Percentiles rank a stretch among this genome's conserved stretches.
These are phyloP conservation scores for Lynx canadensis DNA, from an alignment of 2,113 vertebrate genomes.

Conservation along the genomic window DNA sequence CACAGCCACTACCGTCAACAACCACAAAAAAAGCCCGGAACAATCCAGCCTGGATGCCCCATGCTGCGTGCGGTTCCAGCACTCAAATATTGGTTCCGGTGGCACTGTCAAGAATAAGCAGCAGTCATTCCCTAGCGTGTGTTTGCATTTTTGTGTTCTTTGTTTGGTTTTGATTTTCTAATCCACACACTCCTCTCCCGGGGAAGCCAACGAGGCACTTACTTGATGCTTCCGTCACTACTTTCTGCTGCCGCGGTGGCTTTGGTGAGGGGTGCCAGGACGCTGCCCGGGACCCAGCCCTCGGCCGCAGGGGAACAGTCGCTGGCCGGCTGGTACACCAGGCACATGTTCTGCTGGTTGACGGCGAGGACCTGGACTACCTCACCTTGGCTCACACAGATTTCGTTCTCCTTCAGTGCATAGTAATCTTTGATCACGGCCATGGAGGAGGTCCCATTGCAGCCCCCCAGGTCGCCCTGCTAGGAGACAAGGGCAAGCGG, in stretches of 20 bases:
- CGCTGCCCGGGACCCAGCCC: constrained; percentile 97
- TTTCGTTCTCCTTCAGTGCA: constrained; percentile 98
- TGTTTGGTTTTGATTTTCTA: constrained; percentile 77
- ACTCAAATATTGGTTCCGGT: constrained; percentile 84
- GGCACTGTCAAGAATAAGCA: constrained; percentile 80
- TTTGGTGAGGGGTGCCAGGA: constrained; percentile 93
- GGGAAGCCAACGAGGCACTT: constrained; percentile 92
- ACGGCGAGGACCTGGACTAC: constrained; percentile 95
- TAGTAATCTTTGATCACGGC: constrained; percentile 96
- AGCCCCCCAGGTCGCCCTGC: constrained; percentile 90
- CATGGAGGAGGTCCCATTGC: constrained; percentile 96
- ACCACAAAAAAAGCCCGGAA: constrained; percentile 71
- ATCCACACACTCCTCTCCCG: constrained; percentile 88
- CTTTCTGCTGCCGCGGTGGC: constrained; percentile 89
- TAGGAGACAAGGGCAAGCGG: background rate
- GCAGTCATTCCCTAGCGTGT: constrained; percentile 82
- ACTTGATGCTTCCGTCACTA: constrained; percentile 97
- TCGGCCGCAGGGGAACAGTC: constrained; percentile 95
- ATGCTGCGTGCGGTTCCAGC: constrained; percentile 74
- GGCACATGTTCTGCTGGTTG: constrained; percentile 99
- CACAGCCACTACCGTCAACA: background rate
- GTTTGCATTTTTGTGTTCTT: constrained; percentile 73
- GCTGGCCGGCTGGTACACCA: constrained; percentile 95
- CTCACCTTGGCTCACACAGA: constrained; percentile 96
- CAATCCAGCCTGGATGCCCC: constrained; percentile 80